phyloP scores from a whole-genome alignment of 2,113 vertebrate species.

The Anhinga rufa region DNA sequence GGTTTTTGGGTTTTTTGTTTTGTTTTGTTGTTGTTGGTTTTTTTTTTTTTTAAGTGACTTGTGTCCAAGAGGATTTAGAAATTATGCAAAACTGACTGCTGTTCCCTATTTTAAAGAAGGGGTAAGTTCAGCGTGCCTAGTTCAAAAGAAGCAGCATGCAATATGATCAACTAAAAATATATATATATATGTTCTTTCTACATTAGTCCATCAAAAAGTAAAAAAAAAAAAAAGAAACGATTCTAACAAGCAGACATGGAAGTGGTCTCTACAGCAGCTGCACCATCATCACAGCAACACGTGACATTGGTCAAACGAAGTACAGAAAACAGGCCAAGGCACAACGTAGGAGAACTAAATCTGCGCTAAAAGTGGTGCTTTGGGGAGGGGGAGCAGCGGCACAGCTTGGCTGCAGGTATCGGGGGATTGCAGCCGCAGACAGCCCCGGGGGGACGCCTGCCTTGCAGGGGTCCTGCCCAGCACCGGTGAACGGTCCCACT shows the following conservation, averaged over 20 bases:
- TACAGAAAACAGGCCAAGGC: neutral
- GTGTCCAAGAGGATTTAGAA: neutral
- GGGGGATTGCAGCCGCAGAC: neutral
- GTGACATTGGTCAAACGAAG: neutral
- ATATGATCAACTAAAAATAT: neutral
- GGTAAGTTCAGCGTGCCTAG: neutral
- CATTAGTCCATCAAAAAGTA: neutral
- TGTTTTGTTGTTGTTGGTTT: neutral
- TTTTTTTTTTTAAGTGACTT: neutral
- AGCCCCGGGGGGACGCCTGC: neutral
- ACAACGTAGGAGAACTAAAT: accelerated
- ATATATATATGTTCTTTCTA: neutral
- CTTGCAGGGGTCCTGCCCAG: neutral
- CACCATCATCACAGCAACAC: neutral
- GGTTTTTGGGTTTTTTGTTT: neutral
- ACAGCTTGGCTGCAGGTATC: neutral
- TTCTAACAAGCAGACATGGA: neutral
- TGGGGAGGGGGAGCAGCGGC: neutral
- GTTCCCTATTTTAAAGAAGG: neutral
- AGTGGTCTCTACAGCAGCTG: neutral
- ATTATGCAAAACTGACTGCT: neutral
- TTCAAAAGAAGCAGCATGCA: neutral
- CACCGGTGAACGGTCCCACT: too few species aligned
- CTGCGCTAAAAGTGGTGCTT: neutral
- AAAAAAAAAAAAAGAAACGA: neutral